These are phyloP conservation scores for Adrianichthys oophorus DNA, from an alignment of 2,797 vertebrate genomes.

Conservation along the genomic window DNA sequence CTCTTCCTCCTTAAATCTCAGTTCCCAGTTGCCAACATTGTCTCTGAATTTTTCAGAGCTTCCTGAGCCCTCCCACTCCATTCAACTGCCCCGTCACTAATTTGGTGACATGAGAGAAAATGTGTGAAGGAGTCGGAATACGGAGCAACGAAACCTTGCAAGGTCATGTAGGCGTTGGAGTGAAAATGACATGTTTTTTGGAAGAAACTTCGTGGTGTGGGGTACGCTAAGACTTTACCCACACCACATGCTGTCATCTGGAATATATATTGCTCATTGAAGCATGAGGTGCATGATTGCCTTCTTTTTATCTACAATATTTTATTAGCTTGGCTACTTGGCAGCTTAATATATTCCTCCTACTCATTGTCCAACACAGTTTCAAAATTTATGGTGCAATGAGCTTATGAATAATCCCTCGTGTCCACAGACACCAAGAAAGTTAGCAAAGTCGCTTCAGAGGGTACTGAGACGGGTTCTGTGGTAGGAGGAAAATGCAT, in stretches of 20 bases:
- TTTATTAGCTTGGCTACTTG: slow-evolving; percentile 60
- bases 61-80: slow-evolving; percentile 13
- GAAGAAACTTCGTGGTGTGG: slow-evolving; percentile 8
- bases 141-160: slow-evolving; percentile 35
- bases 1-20: slow-evolving; percentile 8
- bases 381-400: slow-evolving; percentile 65
- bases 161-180: slow-evolving; percentile 39
- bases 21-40: slow-evolving; percentile 28
- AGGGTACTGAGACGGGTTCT: slow-evolving; percentile 31
- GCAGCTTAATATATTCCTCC: slow-evolving; percentile 55
- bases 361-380: slow-evolving; percentile 57
- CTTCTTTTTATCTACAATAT: slow-evolving; percentile 52
- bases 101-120: slow-evolving; percentile 35
- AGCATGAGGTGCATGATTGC: slow-evolving; percentile 50
- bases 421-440: slow-evolving; percentile 60
- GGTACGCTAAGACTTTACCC: slow-evolving; percentile 19
- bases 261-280: slow-evolving; percentile 43
- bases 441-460: slow-evolving; percentile 60
- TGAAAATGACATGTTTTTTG: slow-evolving; percentile 5
- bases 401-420: slow-evolving; percentile 70
- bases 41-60: slow-evolving; percentile 22
- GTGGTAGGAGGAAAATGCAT: slow-evolving; percentile 36
- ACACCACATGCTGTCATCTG: slow-evolving; percentile 26
- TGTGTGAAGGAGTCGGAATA: slow-evolving; percentile 30
- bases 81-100: slow-evolving; percentile 40